These are phyloP conservation scores for Pyrgilauda ruficollis DNA, from an alignment of 2,113 vertebrate species.

Conservation along the genomic window DNA sequence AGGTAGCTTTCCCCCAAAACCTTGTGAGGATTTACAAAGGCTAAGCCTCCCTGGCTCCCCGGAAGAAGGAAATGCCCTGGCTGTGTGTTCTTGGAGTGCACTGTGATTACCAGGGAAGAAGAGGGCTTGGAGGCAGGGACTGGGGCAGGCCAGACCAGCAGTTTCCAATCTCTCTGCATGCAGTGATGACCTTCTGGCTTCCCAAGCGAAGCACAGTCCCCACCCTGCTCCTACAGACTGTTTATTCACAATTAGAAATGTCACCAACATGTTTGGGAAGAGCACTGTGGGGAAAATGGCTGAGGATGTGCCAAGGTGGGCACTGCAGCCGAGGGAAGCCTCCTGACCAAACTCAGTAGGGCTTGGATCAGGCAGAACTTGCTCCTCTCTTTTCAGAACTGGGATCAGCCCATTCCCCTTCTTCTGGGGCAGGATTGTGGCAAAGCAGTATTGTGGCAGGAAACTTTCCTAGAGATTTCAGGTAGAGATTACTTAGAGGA, in stretches of 20 bases:
- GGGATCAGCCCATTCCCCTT: no score
- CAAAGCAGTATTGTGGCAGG: not conserved
- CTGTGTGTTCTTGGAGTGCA: not conserved
- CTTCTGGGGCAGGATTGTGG: not conserved
- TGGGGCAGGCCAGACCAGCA: not conserved
- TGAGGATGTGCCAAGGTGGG: not conserved
- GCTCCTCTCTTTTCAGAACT: no score
- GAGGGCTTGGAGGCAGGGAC: not conserved
- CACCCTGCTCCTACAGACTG: not conserved
- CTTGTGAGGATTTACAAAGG: not conserved
- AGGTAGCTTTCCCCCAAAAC: not conserved
- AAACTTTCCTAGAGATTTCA: not conserved
- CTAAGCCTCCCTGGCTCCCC: not conserved
- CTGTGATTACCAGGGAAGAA: not conserved
- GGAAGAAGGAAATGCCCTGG: not conserved
- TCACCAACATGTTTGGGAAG: not conserved
- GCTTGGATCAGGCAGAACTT: not conserved
- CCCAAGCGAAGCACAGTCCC: not conserved
- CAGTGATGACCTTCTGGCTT: not conserved
- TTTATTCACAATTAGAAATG: not conserved
- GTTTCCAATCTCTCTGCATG: not conserved
- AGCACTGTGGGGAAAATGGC: accelerated
- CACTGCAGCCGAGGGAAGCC: not conserved
- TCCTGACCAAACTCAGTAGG: not conserved
- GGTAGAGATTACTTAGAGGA: not conserved